These are phyloP conservation scores for Graphium colonna DNA, from an alignment of 2,888 invertebrate species.

Conservation along the genomic window DNA sequence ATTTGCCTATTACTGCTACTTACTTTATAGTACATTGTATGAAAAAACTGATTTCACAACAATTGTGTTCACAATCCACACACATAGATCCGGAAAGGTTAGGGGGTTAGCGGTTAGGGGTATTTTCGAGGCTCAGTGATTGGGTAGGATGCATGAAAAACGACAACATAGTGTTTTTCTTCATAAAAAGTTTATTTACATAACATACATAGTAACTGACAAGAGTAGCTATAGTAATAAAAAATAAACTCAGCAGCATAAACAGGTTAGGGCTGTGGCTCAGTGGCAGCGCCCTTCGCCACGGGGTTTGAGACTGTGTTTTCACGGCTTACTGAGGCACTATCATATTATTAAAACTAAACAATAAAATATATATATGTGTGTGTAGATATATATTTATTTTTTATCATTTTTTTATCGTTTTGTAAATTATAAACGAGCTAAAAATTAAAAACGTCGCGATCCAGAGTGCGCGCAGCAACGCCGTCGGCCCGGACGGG, in stretches of 20 bases:
- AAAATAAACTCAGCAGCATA: conserved; percentile 57
- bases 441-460: not conserved
- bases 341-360: conserved; percentile 50
- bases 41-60: not conserved
- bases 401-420: not conserved
- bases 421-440: not conserved
- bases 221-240: conserved; percentile 57
- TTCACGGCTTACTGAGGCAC: conserved; percentile 54
- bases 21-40: not conserved
- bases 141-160: not conserved
- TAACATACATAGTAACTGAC: conserved; percentile 70
- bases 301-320: conserved; percentile 45
- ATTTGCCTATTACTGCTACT: not conserved
- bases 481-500: not conserved
- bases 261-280: conserved; percentile 34
- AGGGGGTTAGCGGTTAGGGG: not conserved
- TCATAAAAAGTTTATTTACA: conserved; percentile 73
- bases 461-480: not conserved
- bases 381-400: conserved; percentile 29
- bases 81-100: not conserved
- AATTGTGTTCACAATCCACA: not conserved
- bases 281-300: conserved; percentile 29
- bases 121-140: not conserved
- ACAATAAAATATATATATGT: conserved; percentile 55
- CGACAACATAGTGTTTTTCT: conserved; percentile 15